A percentile compares a stretch with the other conserved stretches of the same genome.
Conservation (phyloP, 2,888 invertebrate species). For the Metalampra italica region DNA sequence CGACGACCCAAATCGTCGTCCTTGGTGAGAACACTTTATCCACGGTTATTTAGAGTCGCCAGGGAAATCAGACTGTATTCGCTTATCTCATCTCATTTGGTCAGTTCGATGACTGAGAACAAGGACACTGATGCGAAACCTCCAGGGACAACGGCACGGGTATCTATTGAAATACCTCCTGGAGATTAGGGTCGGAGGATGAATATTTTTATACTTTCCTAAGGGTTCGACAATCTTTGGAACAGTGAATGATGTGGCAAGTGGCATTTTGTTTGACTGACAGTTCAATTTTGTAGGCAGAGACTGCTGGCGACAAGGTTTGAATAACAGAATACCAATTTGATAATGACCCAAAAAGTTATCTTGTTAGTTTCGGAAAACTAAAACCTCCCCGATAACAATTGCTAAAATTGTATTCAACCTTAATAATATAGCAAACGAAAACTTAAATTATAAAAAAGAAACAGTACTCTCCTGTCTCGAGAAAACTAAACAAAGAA, state of each 20-base stretch:
- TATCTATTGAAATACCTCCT: neutral
- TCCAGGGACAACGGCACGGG: constrained; percentile 21
- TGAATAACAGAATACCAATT: no score
- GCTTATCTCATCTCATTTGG: constrained; percentile 68
- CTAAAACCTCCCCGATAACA: no score
- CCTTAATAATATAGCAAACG: no score
- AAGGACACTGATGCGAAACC: constrained; percentile 33
- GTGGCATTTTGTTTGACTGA: no score
- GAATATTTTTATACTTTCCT: constrained; percentile 7
- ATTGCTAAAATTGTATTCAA: no score
- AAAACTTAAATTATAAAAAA: neutral
- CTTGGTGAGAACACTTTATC: constrained; percentile 2
- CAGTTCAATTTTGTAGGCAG: no score
- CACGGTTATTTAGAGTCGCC: constrained; percentile 35
- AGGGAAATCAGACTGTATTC: constrained; percentile 66
- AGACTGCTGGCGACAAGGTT: no score
- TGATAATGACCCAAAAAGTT: no score
- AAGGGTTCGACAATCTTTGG: neutral
- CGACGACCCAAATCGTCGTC: constrained; percentile 23
- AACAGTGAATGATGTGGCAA: neutral
- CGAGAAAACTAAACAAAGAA: neutral
- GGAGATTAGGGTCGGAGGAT: constrained; percentile 4
- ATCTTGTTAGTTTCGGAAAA: no score
- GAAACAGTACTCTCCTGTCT: neutral
- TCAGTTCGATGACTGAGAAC: constrained; percentile 41